Conservation (phyloP, 2,888 invertebrate species). For the Drosophila mimica region DNA sequence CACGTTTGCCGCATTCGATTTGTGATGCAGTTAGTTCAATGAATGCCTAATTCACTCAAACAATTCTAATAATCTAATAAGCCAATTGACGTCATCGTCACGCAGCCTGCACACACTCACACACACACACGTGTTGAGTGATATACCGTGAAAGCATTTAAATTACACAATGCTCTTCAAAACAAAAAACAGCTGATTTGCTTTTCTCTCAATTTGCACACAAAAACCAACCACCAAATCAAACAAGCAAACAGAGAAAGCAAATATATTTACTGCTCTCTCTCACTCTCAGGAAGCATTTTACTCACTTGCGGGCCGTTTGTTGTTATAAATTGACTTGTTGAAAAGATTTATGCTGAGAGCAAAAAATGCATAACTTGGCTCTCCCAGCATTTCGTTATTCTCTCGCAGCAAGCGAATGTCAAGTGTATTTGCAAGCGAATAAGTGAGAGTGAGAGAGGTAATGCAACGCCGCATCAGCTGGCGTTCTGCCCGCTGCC, state of each 20-base stretch:
- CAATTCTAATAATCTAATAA: constrained; percentile 9
- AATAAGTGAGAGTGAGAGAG: constrained; percentile 15
- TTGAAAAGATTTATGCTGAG: constrained; percentile 50
- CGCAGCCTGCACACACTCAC: not conserved
- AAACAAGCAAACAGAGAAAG: constrained; percentile 39
- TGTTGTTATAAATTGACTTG: constrained; percentile 59
- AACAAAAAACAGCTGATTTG: constrained; percentile 77
- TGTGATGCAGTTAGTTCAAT: constrained; percentile 29
- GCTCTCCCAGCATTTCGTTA: constrained; percentile 9
- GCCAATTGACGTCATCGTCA: constrained; percentile 55
- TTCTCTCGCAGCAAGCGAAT: constrained; percentile 39
- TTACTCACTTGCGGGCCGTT: constrained; percentile 12
- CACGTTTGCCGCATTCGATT: constrained; percentile 46
- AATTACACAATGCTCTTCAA: constrained; percentile 62
- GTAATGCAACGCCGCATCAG: constrained; percentile 52
- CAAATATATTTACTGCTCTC: constrained; percentile 23
- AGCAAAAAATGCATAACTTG: constrained; percentile 17
- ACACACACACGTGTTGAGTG: constrained; percentile 10
- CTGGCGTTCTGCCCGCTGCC: constrained; percentile 55
- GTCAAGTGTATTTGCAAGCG: constrained; percentile 55
- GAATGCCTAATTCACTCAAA: constrained; percentile 21
- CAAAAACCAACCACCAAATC: constrained; percentile 42
- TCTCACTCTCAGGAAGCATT: constrained; percentile 11
- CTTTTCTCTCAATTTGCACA: constrained; percentile 29
- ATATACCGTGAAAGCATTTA: constrained; percentile 16